Percentiles rank a stretch among this genome's conserved stretches.
phyloP scores from a whole-genome alignment of 2,797 vertebrate genomes.

The Pelobates cultripes region DNA sequence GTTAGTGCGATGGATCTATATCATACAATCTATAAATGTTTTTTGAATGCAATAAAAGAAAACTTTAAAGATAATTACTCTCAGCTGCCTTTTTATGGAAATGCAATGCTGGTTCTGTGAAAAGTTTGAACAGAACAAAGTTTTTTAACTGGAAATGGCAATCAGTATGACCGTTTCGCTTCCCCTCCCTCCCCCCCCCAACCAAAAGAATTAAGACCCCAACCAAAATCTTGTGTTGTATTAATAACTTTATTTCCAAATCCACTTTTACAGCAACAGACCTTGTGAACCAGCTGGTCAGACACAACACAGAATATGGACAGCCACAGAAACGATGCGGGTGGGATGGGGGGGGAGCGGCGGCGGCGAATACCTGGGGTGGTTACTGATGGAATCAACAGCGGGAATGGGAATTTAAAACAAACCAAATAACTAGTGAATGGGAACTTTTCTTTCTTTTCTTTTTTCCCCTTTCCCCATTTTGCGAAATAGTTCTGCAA shows the following conservation, averaged over 20 bases:
- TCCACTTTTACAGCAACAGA: constrained; percentile 95
- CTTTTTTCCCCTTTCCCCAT: no score
- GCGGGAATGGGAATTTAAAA: neutral
- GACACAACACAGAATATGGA: constrained; percentile 91
- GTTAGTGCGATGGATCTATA: no score
- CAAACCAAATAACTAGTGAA: neutral
- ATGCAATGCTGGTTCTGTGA: no score
- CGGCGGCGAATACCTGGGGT: constrained; percentile 12
- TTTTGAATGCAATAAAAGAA: no score
- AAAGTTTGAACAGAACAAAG: no score
- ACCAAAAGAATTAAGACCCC: neutral
- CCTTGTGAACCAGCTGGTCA: constrained; percentile 91
- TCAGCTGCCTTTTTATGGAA: no score
- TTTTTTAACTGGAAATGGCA: no score
- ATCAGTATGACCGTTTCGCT: no score
- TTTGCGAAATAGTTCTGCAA: neutral
- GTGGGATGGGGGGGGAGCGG: constrained; percentile 68
- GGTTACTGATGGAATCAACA: constrained; percentile 27
- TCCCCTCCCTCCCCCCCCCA: no score
- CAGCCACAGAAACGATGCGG: constrained; percentile 88
- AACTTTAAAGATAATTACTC: no score
- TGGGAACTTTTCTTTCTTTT: neutral
- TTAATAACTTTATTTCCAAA: constrained; percentile 98
- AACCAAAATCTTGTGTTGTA: constrained; percentile 48
- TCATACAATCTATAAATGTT: no score